phyloP scores from a whole-genome alignment of 2,113 vertebrate genomes.

The cattle (Bos taurus) region ARS-UCD2.0 NC_037352.1:23492501-23493000 shows the following conservation, averaged over 20 bases:
- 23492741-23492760: neutral
- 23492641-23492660: neutral
- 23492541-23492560: neutral
- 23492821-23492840: neutral
- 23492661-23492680: neutral
- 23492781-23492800: neutral
- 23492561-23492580: neutral
- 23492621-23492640: neutral
- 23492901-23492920: neutral
- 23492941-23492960: neutral
- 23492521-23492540: neutral
- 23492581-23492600: neutral
- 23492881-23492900: neutral
- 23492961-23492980: neutral
- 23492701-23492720: neutral
- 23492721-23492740: neutral
- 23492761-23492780: neutral
- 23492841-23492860: neutral
- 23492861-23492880: neutral
- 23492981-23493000: neutral
- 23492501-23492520: neutral
- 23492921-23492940: neutral
- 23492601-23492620: neutral
- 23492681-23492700: neutral
- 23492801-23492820: neutral